Conservation (phyloP, 1,140 invertebrate genomes). For the Steinernema feltiae region DNA sequence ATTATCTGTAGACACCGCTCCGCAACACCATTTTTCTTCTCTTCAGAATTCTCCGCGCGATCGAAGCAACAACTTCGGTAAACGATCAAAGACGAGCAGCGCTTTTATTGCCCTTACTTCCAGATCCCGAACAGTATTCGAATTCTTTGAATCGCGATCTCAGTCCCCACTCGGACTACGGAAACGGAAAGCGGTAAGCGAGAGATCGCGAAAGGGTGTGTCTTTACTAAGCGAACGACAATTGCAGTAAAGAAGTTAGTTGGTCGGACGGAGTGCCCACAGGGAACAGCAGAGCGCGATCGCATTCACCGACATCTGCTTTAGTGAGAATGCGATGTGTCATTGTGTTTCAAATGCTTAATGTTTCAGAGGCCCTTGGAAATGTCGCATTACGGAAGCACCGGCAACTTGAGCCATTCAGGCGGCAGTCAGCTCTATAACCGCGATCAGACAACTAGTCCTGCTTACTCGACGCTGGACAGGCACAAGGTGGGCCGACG, state of each 20-base stretch:
- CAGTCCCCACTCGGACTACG: slow-evolving; percentile 19
- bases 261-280: slow-evolving; percentile 1
- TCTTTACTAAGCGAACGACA: too few relatives aligned
- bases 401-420: slow-evolving; percentile 28
- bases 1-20: background rate
- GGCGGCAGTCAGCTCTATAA: background rate
- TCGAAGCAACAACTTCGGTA: background rate
- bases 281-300: slow-evolving; percentile 6
- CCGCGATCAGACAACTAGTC: slow-evolving; percentile 30
- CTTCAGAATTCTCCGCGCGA: slow-evolving; percentile 1
- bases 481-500: slow-evolving; percentile 24
- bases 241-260: slow-evolving; percentile 20
- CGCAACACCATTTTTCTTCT: background rate
- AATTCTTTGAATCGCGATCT: slow-evolving; percentile 6
- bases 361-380: background rate
- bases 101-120: too few relatives aligned
- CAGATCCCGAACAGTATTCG: background rate
- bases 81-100: background rate
- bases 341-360: background rate
- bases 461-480: slow-evolving; percentile 32
- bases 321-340: slow-evolving; percentile 8
- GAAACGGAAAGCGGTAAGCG: background rate
- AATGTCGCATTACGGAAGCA: slow-evolving; percentile 39
- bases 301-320: slow-evolving; percentile 16
- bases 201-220: background rate